A percentile compares a stretch with the other conserved stretches of the same genome.
Conservation (phyloP, 2,113 vertebrate species). For the Epinephelus fuscoguttatus region DNA sequence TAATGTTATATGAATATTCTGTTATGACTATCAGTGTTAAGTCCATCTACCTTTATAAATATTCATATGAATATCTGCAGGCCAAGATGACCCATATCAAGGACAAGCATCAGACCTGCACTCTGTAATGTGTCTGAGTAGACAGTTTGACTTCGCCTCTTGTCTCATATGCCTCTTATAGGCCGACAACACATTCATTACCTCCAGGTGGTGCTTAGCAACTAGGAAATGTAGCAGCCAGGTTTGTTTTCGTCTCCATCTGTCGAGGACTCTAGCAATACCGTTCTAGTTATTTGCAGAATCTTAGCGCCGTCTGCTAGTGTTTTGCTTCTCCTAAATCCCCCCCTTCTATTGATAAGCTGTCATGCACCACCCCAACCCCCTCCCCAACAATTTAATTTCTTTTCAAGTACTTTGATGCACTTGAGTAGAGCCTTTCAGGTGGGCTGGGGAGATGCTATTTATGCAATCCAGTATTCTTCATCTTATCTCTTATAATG, state of each 20-base stretch:
- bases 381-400: slow-evolving; percentile 63
- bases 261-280: slow-evolving; percentile 62
- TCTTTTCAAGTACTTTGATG: slow-evolving; percentile 71
- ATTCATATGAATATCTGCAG: slow-evolving; percentile 46
- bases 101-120: slow-evolving; percentile 45
- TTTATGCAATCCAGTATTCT: slow-evolving; percentile 49
- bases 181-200: slow-evolving; percentile 61
- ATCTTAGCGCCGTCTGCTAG: slow-evolving; percentile 68
- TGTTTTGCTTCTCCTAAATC: slow-evolving; percentile 71
- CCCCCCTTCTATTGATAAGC: slow-evolving; percentile 57
- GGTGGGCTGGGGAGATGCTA: slow-evolving; percentile 56
- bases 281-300: slow-evolving; percentile 65
- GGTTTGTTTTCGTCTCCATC: slow-evolving; percentile 79
- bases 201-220: slow-evolving; percentile 75
- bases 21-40: slow-evolving; percentile 24
- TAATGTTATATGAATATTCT: slow-evolving; percentile 13
- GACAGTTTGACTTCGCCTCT: slow-evolving; percentile 44
- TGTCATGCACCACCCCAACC: slow-evolving; percentile 47
- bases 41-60: slow-evolving; percentile 24
- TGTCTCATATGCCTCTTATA: slow-evolving; percentile 38
- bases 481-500: slow-evolving; percentile 41
- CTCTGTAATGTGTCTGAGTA: slow-evolving; percentile 40
- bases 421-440: slow-evolving; percentile 64
- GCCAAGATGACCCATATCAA: slow-evolving; percentile 52
- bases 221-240: slow-evolving; percentile 72